These are phyloP conservation scores for Lasioglossum villosulum DNA, from an alignment of 2,888 invertebrate genomes.

Conservation along the genomic window DNA sequence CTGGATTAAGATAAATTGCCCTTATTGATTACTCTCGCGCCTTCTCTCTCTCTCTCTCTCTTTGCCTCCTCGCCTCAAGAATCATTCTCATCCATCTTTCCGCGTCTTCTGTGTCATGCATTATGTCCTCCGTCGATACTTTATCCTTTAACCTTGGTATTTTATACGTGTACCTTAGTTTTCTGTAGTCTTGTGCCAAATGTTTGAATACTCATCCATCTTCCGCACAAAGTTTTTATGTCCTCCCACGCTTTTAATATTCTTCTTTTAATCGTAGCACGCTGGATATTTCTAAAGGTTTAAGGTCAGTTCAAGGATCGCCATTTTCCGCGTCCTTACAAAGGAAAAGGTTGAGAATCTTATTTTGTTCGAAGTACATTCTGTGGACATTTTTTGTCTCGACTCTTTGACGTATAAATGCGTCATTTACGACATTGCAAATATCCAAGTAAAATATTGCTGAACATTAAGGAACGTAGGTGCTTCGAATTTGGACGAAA, in stretches of 20 bases:
- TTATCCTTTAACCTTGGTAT: not conserved
- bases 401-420: too few species aligned
- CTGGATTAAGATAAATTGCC: not conserved
- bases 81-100: not conserved
- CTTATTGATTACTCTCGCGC: not conserved
- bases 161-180: not conserved
- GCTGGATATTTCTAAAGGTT: not conserved
- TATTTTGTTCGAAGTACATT: not conserved
- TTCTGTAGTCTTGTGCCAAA: not conserved
- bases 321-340: not conserved
- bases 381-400: too few species aligned
- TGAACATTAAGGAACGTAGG: too few species aligned
- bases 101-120: not conserved
- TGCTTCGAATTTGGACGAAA: too few species aligned
- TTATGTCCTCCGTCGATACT: not conserved
- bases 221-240: not conserved
- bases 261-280: not conserved
- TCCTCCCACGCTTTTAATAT: not conserved
- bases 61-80: not conserved
- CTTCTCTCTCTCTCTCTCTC: not conserved
- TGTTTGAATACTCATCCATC: conserved; percentile 1
- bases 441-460: too few species aligned
- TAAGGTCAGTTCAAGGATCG: not conserved
- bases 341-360: not conserved
- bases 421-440: too few species aligned